Conservation (phyloP, 1,140 invertebrate species). For the Ridgeia piscesae region DNA sequence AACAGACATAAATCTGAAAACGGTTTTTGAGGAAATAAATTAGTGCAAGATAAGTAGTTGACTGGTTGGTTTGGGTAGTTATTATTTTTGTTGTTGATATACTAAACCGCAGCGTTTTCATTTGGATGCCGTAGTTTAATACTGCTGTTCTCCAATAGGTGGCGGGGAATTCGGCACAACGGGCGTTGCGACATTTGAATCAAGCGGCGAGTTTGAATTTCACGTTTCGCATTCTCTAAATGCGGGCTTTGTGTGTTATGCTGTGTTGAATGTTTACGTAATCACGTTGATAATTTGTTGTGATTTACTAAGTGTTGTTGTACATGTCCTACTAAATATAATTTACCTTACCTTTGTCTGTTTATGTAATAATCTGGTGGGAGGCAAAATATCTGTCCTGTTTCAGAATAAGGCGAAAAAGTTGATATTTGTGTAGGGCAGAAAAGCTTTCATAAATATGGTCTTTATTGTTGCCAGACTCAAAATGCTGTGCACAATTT, state of each 20-base stretch:
- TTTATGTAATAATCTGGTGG: not conserved
- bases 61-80: not conserved
- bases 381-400: not conserved
- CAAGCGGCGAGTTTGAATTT: not conserved
- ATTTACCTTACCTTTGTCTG: not conserved
- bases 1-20: not conserved
- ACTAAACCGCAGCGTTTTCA: not conserved
- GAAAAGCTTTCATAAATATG: not conserved
- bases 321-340: not conserved
- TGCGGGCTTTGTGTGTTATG: not conserved
- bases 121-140: not conserved
- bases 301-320: not conserved
- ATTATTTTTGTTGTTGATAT: not conserved
- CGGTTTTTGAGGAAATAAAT: not conserved
- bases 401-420: not conserved
- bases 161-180: not conserved
- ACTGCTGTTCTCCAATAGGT: not conserved
- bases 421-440: not conserved
- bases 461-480: not conserved
- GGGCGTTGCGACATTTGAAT: not conserved
- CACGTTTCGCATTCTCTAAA: not conserved
- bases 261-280: not conserved
- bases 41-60: not conserved
- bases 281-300: not conserved
- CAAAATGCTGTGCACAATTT: not conserved